These are phyloP conservation scores for Macroglossus sobrinus DNA, from an alignment of 2,113 vertebrate species.

Conservation along the genomic window DNA sequence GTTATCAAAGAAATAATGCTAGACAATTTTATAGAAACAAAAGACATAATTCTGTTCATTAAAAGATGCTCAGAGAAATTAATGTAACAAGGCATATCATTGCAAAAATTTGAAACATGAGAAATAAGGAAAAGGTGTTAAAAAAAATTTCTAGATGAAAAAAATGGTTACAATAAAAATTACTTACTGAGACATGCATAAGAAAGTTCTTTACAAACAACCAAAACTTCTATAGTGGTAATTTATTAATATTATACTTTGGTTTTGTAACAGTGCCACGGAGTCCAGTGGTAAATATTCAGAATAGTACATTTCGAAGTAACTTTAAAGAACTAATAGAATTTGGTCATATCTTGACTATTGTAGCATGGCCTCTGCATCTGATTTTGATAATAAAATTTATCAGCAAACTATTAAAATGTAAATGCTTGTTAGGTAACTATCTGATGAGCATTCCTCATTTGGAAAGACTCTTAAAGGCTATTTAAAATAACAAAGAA, in stretches of 20 bases:
- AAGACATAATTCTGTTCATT: neutral
- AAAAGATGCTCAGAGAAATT: neutral
- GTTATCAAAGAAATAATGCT: neutral
- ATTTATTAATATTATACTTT: neutral
- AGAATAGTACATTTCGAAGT: neutral
- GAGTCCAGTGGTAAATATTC: neutral
- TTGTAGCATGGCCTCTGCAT: neutral
- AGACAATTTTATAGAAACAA: neutral
- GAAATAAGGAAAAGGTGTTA: neutral
- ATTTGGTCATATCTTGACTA: neutral
- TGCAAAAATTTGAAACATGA: neutral
- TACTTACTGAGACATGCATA: neutral
- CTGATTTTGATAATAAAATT: slow-evolving; percentile 3
- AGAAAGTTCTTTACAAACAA: neutral
- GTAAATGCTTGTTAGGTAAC: neutral
- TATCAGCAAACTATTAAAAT: neutral
- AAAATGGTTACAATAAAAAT: neutral
- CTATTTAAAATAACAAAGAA: neutral
- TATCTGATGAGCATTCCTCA: neutral
- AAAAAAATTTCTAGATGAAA: neutral
- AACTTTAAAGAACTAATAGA: neutral
- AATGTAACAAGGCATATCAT: neutral
- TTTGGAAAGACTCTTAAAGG: neutral
- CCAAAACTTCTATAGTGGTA: neutral
- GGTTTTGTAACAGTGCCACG: neutral